phyloP scores from a whole-genome alignment of 64 coral and sea anemone genomes.

The Stylophora pistillata region DNA sequence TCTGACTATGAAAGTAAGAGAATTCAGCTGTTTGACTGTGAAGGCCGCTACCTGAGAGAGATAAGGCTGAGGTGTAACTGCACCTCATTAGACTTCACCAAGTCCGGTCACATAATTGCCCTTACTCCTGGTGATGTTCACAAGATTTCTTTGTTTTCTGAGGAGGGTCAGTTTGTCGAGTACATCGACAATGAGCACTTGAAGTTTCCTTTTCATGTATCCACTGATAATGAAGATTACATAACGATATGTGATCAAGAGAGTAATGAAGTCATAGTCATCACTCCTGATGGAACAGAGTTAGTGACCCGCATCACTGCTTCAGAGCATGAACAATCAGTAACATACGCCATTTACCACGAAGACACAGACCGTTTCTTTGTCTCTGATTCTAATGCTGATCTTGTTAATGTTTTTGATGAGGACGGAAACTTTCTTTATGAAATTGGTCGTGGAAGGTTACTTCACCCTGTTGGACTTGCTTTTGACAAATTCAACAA shows the following conservation, averaged over 20 bases:
- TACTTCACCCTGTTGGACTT: not conserved
- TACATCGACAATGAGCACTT: not conserved
- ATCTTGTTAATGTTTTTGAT: constrained; percentile 1
- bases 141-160: not conserved
- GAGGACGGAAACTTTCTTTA: not conserved
- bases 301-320: not conserved
- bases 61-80: not conserved
- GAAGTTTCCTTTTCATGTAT: not conserved
- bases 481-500: not conserved
- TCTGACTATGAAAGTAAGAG: not conserved
- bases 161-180: constrained; percentile 8
- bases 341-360: not conserved
- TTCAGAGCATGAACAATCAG: not conserved
- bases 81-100: not conserved
- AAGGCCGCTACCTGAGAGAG: constrained; percentile 35
- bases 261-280: not conserved
- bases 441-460: not conserved
- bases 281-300: not conserved
- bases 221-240: not conserved
- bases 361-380: not conserved
- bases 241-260: not conserved
- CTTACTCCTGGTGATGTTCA: not conserved
- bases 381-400: not conserved
- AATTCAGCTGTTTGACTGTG: constrained; percentile 20
- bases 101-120: constrained; percentile 1